These are phyloP conservation scores for Amitus sp. DNA, from an alignment of 2,888 invertebrate genomes.

Conservation along the genomic window DNA sequence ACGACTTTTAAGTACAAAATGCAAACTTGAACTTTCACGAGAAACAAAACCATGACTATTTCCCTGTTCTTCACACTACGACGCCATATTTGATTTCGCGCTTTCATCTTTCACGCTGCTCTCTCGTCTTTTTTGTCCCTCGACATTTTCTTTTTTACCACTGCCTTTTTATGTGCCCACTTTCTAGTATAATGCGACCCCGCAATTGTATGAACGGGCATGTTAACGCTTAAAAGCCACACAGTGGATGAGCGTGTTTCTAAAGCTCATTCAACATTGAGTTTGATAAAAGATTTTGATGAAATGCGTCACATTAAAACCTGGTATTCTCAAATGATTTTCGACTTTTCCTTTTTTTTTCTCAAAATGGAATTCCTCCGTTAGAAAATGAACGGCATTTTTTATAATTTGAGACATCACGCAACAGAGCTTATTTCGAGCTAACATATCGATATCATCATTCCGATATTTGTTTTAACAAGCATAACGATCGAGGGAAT, in stretches of 20 bases:
- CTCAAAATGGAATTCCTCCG: no score
- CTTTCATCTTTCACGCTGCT: slow-evolving; percentile 20
- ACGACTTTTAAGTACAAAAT: no score
- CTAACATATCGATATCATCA: no score
- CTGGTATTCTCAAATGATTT: slow-evolving; percentile 57
- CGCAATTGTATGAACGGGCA: slow-evolving; percentile 51
- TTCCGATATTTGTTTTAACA: slow-evolving; percentile 27
- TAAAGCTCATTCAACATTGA: slow-evolving; percentile 54
- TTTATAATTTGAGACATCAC: no score
- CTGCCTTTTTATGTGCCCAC: slow-evolving; percentile 21
- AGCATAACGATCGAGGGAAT: slow-evolving; percentile 27
- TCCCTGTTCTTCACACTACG: slow-evolving; percentile 10
- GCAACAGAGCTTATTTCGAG: no score
- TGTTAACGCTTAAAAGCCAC: slow-evolving; percentile 57
- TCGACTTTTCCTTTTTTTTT: not conserved
- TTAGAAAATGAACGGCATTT: no score
- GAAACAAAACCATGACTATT: no score
- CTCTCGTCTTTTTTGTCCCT: slow-evolving; percentile 21
- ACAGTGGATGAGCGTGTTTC: slow-evolving; percentile 50
- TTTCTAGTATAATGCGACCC: slow-evolving; percentile 57
- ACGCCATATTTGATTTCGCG: slow-evolving; percentile 36
- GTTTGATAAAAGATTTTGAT: slow-evolving; percentile 59
- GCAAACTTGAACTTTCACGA: no score
- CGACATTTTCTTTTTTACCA: slow-evolving; percentile 17
- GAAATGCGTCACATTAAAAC: slow-evolving; percentile 53